Evolutionary conservation across 2,888 invertebrate species (phyloP), one percentile per base, ranked within the genome.

Genomic region (Chironomus riparius): DNA sequence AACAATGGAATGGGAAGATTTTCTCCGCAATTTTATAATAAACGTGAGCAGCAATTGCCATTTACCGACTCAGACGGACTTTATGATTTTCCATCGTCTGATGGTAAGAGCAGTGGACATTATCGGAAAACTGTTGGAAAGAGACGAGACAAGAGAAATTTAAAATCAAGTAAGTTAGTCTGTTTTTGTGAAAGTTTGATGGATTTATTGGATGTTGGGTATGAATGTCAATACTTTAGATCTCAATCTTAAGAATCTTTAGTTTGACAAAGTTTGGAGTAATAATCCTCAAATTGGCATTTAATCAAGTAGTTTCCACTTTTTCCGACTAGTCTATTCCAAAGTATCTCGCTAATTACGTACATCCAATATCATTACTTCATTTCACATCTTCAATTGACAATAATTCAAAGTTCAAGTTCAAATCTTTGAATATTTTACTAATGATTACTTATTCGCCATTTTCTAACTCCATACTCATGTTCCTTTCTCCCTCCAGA

Each of bases 1-100:
- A 89, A 89, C 70, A 82, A 81, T 15, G 88, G 89, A 65, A 82
- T 90, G 78, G 89, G 88, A 28, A 84, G 89, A 76, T 91, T 91
- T 83, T 90, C 91, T 3, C 89, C 91, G 0, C 89, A 90, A 80
- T 91, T 91, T 82, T 91, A 90, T 82, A 89, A 91, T 47, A 86
- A 88, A 78, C 87, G 89, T 80, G 87, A 87, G 80, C 86, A 87
- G 80, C 81, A 85, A 76, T 82, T 91, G 77, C 91, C 91, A 15
- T 90, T 91, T 80, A 92, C 92, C 13, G 92, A 92, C 83, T 92
- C 92, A 0, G 92, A 92, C 81, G 92, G 92, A 3, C 83, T 92
- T 22, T 92, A 92, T 81, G 92, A 93, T 82, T 92, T 91, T 81
- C 91, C 92, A 3, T 92, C 91, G 81, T 91, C 91, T 5, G 92